These are phyloP conservation scores for Odontamblyopus rebecca DNA, from an alignment of 2,797 vertebrate genomes.

Conservation along the genomic window DNA sequence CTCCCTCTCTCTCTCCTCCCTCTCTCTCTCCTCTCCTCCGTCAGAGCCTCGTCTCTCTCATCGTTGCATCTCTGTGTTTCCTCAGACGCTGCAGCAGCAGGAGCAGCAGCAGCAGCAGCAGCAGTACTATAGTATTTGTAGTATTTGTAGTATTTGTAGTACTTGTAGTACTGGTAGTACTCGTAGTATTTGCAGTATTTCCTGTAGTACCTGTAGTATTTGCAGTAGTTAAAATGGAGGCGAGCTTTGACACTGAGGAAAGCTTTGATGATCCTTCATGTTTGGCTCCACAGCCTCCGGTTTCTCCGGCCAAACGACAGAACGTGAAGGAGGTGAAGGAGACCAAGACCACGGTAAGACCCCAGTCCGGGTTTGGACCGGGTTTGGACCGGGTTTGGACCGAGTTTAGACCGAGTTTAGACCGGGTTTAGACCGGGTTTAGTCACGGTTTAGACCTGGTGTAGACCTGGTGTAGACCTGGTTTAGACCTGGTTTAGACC, in stretches of 20 bases:
- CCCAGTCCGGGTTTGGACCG: background rate
- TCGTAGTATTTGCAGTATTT: background rate
- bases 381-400: background rate
- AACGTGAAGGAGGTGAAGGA: slow-evolving; percentile 85
- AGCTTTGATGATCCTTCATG: slow-evolving; percentile 86
- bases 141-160: background rate
- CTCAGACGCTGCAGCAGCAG: background rate
- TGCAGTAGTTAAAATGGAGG: slow-evolving; percentile 69
- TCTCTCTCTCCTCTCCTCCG: background rate
- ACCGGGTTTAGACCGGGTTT: background rate
- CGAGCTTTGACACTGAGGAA: slow-evolving; percentile 86
- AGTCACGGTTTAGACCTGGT: background rate
- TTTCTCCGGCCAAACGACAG: slow-evolving; percentile 87
- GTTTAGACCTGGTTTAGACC: background rate
- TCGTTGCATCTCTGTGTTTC: background rate
- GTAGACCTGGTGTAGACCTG: too few relatives aligned
- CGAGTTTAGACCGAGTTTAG: background rate
- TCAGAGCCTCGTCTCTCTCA: background rate
- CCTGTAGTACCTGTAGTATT: background rate
- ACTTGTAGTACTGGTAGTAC: background rate
- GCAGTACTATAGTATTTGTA: background rate
- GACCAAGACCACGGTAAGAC: slow-evolving; percentile 87
- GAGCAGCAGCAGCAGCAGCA: background rate
- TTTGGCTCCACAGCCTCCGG: slow-evolving; percentile 87
- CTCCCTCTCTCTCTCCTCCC: too few relatives aligned